Evolutionary conservation across 1,140 invertebrate species (phyloP).

Genomic region (Sminthurides bifidus): DNA sequence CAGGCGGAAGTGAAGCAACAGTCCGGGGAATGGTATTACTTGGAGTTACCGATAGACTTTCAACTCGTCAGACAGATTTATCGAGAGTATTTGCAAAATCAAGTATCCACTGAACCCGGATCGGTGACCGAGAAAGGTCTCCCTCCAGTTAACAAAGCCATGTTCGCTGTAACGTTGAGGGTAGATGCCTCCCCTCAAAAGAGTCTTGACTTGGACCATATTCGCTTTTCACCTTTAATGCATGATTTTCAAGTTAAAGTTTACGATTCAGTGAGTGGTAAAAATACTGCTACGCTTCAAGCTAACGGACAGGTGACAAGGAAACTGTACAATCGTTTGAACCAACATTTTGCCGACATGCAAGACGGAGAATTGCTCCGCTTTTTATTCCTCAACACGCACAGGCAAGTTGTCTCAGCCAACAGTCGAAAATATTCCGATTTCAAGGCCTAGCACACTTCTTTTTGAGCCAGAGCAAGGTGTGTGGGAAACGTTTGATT

Average conservation of each 20-base stretch:
- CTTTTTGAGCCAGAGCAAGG: not conserved
- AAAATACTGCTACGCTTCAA: not conserved
- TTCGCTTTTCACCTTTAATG: not conserved
- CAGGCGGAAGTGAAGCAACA: not conserved
- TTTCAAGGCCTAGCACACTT: too few species aligned
- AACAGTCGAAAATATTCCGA: too few species aligned
- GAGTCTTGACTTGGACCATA: not conserved
- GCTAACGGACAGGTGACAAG: not conserved
- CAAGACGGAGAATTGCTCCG: too few species aligned
- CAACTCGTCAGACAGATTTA: not conserved
- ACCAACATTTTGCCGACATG: not conserved
- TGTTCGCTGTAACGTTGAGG: not conserved
- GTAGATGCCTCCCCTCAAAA: too few species aligned
- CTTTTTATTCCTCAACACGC: too few species aligned
- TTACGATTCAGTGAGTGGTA: not conserved
- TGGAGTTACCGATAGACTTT: not conserved
- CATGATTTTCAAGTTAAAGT: not conserved
- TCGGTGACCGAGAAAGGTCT: not conserved
- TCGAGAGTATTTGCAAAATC: not conserved
- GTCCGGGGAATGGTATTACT: not conserved
- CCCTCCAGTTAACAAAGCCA: not conserved
- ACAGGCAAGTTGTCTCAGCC: too few species aligned
- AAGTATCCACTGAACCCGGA: too few species aligned
- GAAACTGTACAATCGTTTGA: not conserved
- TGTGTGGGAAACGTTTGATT: not conserved